Evolutionary conservation across 37 sponge, comb jelly and placozoan genomes (phyloP), one percentile per base, ranked within the genome.

Genomic region (Axinella damicornis): DNA sequence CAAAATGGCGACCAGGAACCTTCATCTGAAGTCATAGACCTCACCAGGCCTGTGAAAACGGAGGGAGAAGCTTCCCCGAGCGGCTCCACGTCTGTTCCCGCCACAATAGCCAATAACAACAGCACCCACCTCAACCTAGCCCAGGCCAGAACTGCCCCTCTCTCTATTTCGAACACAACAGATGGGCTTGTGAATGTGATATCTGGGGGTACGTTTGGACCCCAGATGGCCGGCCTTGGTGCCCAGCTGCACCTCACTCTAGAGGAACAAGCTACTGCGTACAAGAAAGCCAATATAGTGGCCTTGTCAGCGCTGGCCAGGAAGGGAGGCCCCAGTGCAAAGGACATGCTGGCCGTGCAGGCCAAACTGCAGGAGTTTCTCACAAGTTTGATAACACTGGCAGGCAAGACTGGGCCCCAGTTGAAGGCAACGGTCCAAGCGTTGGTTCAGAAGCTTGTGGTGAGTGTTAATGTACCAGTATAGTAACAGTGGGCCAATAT

Each of bases 361-460:
- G 58, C 77, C 39, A 94, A 90, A 67, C 77, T 94, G 60, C 91
- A 90, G 71, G 78, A 87, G 56, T 94, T 94, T 75, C 73, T 94
- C 22, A 87, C 80, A 13, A 83, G 83, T 28, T 79, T 94, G 16
- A 86, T 94, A 27, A 75, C 91, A 0, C 62, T 94, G 74, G 94
- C 94, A 22, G 87, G 79, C 0, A 76, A 80, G 21, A 77, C 66
- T 33, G 91, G 84, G 21, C 62, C 72, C 15, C 83, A 85, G 57
- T 71, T 94, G 22, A 83, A 86, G 62, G 69, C 41, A 14, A 74
- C 84, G 0, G 85, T 94, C n/a, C 87, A 90, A 55, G 57, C 73
- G 58, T 74, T 82, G n/a, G 94, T 94, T 6, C 87, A 90, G 28
- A 82, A 90, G 56, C 64, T 94, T 55, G 79, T 94, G 85, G 94